Conservation (phyloP, 2,797 vertebrate genomes). For the Hapalemur alaotrensis region DNA sequence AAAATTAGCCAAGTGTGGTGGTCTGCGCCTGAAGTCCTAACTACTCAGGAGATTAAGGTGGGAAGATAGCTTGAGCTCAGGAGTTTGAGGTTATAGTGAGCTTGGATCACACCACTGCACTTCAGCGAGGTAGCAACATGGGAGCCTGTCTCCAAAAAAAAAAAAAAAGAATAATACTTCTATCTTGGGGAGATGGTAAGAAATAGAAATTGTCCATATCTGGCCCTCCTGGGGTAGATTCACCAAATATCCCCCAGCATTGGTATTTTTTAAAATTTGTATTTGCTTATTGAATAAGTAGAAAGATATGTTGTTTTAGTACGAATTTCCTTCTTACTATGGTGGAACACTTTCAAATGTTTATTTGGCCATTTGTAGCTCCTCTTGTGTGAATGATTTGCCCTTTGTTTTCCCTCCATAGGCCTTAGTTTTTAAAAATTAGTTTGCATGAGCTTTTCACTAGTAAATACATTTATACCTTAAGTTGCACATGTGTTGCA, state of each 20-base stretch:
- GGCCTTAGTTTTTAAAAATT: neutral
- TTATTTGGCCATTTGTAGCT: neutral
- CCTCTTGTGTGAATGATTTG: neutral
- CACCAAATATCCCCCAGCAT: neutral
- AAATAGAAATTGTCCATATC: neutral
- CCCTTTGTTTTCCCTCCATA: neutral
- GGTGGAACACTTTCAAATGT: neutral
- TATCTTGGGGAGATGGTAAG: neutral
- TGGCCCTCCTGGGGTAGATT: neutral
- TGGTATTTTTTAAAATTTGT: neutral
- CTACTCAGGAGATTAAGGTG: neutral
- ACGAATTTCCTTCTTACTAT: neutral
- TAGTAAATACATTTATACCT: neutral
- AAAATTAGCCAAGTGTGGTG: neutral
- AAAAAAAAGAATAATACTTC: neutral
- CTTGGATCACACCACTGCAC: neutral
- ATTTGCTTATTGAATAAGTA: neutral
- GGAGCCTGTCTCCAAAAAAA: neutral
- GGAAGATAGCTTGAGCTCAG: neutral
- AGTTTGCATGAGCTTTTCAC: neutral
- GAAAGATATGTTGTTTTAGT: neutral
- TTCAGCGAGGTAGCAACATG: neutral
- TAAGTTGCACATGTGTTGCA: too few relatives aligned
- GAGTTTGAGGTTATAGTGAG: neutral
- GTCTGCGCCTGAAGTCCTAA: too few relatives aligned